Percentiles rank a stretch among this genome's conserved stretches.
Conservation (phyloP, 2,113 vertebrate species). For the Arenaria interpres region DNA sequence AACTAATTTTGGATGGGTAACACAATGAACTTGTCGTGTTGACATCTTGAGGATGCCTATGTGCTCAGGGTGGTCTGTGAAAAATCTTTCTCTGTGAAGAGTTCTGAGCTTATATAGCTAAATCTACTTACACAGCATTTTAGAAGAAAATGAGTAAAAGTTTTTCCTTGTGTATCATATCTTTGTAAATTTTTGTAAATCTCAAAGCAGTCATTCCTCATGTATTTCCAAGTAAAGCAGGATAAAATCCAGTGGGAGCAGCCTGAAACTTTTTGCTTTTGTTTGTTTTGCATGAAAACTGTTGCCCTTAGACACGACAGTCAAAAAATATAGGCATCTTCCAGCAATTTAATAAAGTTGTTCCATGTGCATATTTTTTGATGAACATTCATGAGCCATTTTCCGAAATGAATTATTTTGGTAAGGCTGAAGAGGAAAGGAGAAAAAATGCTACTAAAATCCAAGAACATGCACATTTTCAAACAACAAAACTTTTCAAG, state of each 20-base stretch:
- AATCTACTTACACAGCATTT: neutral
- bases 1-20: neutral
- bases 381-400: neutral
- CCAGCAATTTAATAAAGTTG: neutral
- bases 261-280: neutral
- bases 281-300: conserved; percentile 18
- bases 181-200: neutral
- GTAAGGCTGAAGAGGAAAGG: neutral
- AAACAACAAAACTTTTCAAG: neutral
- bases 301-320: neutral
- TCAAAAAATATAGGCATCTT: conserved; percentile 7
- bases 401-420: conserved; percentile 31
- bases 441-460: neutral
- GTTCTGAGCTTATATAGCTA: neutral
- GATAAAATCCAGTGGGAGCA: neutral
- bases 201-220: neutral
- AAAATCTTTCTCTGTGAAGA: neutral
- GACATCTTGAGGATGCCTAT: neutral
- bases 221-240: neutral
- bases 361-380: neutral
- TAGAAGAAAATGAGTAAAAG: neutral
- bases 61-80: neutral
- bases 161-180: neutral
- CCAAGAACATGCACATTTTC: neutral
- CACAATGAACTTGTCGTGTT: neutral